Conservation (phyloP, 2,113 vertebrate species). For the Dermatemys mawii region DNA sequence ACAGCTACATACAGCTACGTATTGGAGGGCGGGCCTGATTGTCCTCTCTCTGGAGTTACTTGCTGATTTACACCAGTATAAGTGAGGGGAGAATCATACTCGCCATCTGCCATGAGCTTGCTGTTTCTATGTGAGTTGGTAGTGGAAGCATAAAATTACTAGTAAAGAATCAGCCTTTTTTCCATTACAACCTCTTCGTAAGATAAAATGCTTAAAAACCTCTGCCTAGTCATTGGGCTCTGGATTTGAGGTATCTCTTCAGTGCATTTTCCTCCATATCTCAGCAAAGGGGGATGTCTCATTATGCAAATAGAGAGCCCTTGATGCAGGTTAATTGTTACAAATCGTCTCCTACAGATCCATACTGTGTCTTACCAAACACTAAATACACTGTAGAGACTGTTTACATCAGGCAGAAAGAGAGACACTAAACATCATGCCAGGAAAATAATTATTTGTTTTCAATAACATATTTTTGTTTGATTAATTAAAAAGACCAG, state of each 20-base stretch:
- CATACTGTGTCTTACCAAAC: not conserved
- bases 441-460: slow-evolving; percentile 5
- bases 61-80: not conserved
- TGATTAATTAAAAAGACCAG: not conserved
- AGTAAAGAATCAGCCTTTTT: not conserved
- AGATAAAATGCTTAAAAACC: not conserved
- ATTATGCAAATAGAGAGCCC: slow-evolving; percentile 10
- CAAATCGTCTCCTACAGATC: not conserved
- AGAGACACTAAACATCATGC: not conserved
- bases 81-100: not conserved
- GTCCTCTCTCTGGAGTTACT: not conserved
- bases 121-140: not conserved
- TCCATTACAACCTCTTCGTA: not conserved
- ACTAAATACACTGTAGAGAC: slow-evolving; percentile 7
- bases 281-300: not conserved
- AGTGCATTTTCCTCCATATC: not conserved
- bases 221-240: not conserved
- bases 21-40: not conserved
- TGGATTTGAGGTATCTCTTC: not conserved
- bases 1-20: too few relatives aligned
- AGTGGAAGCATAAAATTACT: not conserved
- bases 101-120: not conserved
- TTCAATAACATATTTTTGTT: not conserved
- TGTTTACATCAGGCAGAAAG: not conserved
- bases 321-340: slow-evolving; percentile 15